phyloP scores from a whole-genome alignment of 2,888 invertebrate species.

The Scaptomyza caliginosa region DNA sequence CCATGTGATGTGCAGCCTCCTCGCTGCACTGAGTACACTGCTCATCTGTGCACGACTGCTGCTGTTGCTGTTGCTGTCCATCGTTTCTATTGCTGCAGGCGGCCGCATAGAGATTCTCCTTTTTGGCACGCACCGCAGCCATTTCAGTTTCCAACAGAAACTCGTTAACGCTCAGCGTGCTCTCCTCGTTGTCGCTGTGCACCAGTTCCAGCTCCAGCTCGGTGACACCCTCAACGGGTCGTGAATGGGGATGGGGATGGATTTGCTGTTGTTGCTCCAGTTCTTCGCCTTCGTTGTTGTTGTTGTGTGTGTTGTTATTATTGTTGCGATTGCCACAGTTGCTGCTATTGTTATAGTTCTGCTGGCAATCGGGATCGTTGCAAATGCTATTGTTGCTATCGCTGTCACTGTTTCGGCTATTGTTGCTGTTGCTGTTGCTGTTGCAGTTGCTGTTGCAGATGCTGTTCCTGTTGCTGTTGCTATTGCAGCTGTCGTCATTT shows the following conservation, averaged over 20 bases:
- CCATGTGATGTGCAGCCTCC: slow-evolving; percentile 37
- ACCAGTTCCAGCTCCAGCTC: slow-evolving; percentile 57
- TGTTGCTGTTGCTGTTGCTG: slow-evolving; percentile 27
- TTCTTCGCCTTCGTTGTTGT: slow-evolving; percentile 51
- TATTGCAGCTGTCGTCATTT: slow-evolving; percentile 47
- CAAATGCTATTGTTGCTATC: slow-evolving; percentile 64
- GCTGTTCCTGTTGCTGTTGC: slow-evolving; percentile 48
- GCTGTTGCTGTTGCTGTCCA: slow-evolving; percentile 63
- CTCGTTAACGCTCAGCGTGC: slow-evolving; percentile 70
- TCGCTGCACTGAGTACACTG: slow-evolving; percentile 71
- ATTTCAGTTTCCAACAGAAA: slow-evolving; percentile 70
- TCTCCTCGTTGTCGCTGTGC: slow-evolving; percentile 64
- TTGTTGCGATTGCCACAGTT: slow-evolving; percentile 41
- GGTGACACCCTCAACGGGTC: slow-evolving; percentile 49
- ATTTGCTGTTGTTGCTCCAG: slow-evolving; percentile 24
- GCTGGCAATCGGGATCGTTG: slow-evolving; percentile 81
- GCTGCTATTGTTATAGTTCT: slow-evolving; percentile 63
- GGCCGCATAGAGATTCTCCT: slow-evolving; percentile 61
- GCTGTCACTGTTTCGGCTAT: slow-evolving; percentile 28
- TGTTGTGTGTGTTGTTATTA: slow-evolving; percentile 59
- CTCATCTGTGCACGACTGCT: slow-evolving; percentile 73
- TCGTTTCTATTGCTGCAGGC: slow-evolving; percentile 29
- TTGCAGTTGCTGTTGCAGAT: slow-evolving; percentile 60
- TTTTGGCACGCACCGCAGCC: slow-evolving; percentile 49
- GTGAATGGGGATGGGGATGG: not conserved